A percentile compares a stretch with the other conserved stretches of the same genome.
These are phyloP conservation scores for Brachyhypopomus gauderio DNA, from an alignment of 2,113 vertebrate genomes.

Conservation along the genomic window DNA sequence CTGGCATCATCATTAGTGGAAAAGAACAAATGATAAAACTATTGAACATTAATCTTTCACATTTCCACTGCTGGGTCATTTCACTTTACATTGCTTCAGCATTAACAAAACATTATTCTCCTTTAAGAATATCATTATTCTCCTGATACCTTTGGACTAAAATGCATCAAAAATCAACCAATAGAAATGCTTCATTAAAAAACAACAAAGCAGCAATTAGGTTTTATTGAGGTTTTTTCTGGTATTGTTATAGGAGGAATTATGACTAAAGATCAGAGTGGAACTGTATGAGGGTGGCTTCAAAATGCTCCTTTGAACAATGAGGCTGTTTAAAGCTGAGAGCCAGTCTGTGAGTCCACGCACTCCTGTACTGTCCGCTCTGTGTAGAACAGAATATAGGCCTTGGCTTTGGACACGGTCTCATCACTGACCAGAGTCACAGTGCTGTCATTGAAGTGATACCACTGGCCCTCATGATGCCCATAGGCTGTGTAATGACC, in stretches of 20 bases:
- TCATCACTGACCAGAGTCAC: constrained; percentile 91
- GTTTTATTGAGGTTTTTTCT: constrained; percentile 77
- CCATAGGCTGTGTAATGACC: constrained; percentile 97
- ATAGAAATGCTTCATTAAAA: constrained; percentile 63
- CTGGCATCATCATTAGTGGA: constrained; percentile 10
- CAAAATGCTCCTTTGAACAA: constrained; percentile 65
- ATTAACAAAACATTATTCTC: constrained; percentile 55
- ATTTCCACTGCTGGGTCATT: constrained; percentile 12
- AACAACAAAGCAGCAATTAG: constrained; percentile 81
- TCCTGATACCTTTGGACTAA: constrained; percentile 61
- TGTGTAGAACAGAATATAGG: constrained; percentile 97
- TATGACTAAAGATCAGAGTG: constrained; percentile 65
- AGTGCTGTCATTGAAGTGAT: constrained; percentile 98
- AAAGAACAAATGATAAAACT: background rate
- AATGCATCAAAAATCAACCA: constrained; percentile 59
- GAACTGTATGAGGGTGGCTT: constrained; percentile 74
- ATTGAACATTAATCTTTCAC: background rate
- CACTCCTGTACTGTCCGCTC: constrained; percentile 76
- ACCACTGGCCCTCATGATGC: constrained; percentile 88
- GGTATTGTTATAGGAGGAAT: constrained; percentile 17
- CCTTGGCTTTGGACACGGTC: constrained; percentile 92
- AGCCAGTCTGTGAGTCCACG: constrained; percentile 46
- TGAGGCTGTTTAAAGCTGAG: constrained; percentile 76
- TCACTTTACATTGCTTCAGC: background rate
- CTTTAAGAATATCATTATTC: too few species aligned